Base-by-base conservation (phyloP, 1,140 invertebrate species). In the Aphis gossypii region DNA sequence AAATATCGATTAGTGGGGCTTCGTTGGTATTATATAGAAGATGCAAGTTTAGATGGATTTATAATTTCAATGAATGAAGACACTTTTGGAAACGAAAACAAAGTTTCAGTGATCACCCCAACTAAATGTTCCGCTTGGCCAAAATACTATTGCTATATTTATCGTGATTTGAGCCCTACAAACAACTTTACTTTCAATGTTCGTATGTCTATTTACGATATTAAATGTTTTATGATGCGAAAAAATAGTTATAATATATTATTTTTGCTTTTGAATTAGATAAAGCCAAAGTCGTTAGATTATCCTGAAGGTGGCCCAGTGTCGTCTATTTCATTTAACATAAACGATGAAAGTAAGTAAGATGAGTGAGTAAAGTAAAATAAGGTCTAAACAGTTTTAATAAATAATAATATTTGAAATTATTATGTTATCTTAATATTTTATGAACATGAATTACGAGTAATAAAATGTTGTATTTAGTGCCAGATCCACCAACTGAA, bases 291-390 rank as follows among this genome's bases (percentile, higher is more conserved):
- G 20, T 90, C 88, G 0, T 9, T 90, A 0, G 88, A 90, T 60
- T 90, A 90, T 38, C 88, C 88, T 21, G 54, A 90, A 38, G 88
- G 88, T 25, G 88, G 88, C 8, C 21, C 38, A 38, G 21, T 14
- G 46, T 54, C 88, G 5, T 90, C 88, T 1, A 51, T 90, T 38
- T 38, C 48, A n/a, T 90, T 90, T 18, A 60, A 90, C 25, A 56
- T 23, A 35, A 35, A 56, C 35, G 88, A 90, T 25, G 88, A 51
- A 90, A 41, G 88, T 90, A 90, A 56, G 88, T 90, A 18, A 86
- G 38, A 51, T 54, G 21, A 30, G 54, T 89, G 4, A 9, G 9
- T 46, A 9, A 46, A 46, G 30, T 35, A 20, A 41, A 41, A 1
- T 46, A 46, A 46, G 11, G 11, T 46, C 46, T 51, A 89, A 51